phyloP scores from a whole-genome alignment of 2,797 vertebrate genomes.

The Corythornis leucogaster region DNA sequence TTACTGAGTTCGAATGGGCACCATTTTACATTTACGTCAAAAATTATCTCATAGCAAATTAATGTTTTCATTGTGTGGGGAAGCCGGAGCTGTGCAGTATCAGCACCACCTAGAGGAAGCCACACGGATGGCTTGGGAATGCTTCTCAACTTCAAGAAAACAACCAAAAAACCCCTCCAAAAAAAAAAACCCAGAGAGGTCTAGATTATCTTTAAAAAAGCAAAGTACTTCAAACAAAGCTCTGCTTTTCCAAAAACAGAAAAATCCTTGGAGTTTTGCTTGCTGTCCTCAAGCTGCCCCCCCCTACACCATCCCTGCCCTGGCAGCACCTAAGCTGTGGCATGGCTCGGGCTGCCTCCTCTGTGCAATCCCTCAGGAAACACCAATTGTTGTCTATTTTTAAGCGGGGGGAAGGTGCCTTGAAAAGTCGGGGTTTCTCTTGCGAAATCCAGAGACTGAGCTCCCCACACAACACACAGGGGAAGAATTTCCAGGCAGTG shows the following conservation, averaged over 20 bases:
- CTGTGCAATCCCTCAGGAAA: not conserved
- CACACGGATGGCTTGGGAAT: constrained; percentile 9
- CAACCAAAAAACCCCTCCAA: too few relatives aligned
- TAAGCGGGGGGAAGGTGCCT: not conserved
- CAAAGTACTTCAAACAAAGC: not conserved
- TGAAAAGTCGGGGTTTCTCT: not conserved
- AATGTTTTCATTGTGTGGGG: constrained; percentile 97
- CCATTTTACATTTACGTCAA: constrained; percentile 99
- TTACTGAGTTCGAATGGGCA: constrained; percentile 99
- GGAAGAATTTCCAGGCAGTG: not conserved
- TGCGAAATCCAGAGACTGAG: not conserved
- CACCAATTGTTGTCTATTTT: not conserved
- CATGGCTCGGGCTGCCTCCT: rapidly evolving
- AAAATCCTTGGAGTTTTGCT: not conserved
- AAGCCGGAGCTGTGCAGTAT: constrained; percentile 81
- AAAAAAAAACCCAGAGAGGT: not conserved
- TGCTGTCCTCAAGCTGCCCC: not conserved
- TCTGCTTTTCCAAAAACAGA: not conserved
- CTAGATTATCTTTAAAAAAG: not conserved
- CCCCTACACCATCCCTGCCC: not conserved
- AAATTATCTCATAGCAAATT: constrained; percentile 99
- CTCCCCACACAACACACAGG: too few relatives aligned
- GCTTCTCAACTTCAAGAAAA: not conserved
- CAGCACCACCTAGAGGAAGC: constrained; percentile 92
- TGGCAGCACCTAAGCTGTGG: not conserved